Base-by-base conservation (phyloP, 2,888 invertebrate species). In the Unio delphinus region DNA sequence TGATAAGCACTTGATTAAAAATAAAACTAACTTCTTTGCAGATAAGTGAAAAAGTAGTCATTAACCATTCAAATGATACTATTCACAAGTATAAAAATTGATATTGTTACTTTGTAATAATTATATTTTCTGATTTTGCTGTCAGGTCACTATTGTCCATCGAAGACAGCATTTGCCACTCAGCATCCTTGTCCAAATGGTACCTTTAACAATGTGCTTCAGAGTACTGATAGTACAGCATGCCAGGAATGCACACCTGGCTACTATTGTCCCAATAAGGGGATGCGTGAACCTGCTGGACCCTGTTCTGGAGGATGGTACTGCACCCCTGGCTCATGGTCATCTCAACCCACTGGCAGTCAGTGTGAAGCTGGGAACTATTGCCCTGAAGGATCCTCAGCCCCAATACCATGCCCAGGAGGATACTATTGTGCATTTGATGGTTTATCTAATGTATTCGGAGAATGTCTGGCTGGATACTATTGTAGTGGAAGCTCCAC, bases 261-360 rank as follows among this genome's bases (percentile, higher is more conserved):
- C 11, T 75, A 82, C 61, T 89, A 88, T 73, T 89, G 89, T 68
- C 85, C 87, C 4, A 75, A 74, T 4, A 65, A 74, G 15, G 87
- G 87, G 17, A 65, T 87, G 58, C 72, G 81, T 11, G 72, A 73
- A 45, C 86, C 87, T 18, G 78, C 80, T 18, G 88, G 85, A 7
- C 70, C 70, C n/a, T 89, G 89, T 80, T 75, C 79, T 56, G 82
- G 84, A 30, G 89, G 89, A 54, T 89, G 85, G 85, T 89, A 87
- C 78, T 89, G 89, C 67, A 79, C 81, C 0, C 73, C 83, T 8
- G 86, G 86, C 15, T 85, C 88, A 2, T 88, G 86, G 85, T 76
- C 83, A 6, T 69, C 73, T 69, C 75, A 80, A 61, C 88, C 88
- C 3, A 73, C 80, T 63, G 88, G 88, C 34, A 87, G 86, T 7